Evolutionary conservation across 2,888 invertebrate species (phyloP).

Genomic region (Eumacrocentrus americanus): DNA sequence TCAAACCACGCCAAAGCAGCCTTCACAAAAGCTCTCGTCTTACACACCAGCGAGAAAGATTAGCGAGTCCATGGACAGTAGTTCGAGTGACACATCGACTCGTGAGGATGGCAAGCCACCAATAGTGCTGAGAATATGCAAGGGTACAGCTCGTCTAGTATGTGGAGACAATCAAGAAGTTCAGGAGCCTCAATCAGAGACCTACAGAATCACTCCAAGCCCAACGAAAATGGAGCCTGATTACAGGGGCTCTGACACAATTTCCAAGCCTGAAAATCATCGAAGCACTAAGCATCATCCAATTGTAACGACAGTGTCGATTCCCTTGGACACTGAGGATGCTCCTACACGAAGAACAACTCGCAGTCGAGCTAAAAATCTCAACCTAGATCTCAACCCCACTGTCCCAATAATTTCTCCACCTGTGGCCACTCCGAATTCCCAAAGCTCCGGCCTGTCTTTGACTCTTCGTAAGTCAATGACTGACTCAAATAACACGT

Average conservation of each 20-base stretch:
- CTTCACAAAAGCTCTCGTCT: conserved; percentile 56
- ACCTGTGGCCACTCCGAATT: conserved; percentile 38
- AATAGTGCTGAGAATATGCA: conserved; percentile 86
- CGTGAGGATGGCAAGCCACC: conserved; percentile 69
- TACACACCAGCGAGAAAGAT: conserved; percentile 60
- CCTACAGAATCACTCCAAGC: conserved; percentile 52
- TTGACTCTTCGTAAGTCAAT: conserved; percentile 56
- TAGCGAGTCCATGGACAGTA: conserved; percentile 42
- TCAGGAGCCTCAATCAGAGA: conserved; percentile 47
- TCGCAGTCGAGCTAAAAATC: conserved; percentile 55
- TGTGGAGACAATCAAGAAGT: conserved; percentile 56
- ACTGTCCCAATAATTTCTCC: conserved; percentile 32
- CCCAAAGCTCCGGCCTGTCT: conserved; percentile 50
- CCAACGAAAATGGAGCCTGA: conserved; percentile 47
- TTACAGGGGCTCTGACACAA: conserved; percentile 43
- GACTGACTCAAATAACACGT: conserved; percentile 56
- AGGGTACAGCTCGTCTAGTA: conserved; percentile 69
- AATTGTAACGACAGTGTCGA: conserved; percentile 50
- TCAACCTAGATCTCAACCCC: conserved; percentile 47
- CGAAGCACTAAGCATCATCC: conserved; percentile 41
- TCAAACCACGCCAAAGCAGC: conserved; percentile 17
- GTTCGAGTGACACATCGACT: conserved; percentile 39
- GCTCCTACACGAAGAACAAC: conserved; percentile 53
- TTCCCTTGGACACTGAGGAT: conserved; percentile 53
- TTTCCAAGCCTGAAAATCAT: conserved; percentile 34